Evolutionary conservation across 2,888 invertebrate genomes (phyloP).

Genomic region (Parascotia fuliginaria): DNA sequence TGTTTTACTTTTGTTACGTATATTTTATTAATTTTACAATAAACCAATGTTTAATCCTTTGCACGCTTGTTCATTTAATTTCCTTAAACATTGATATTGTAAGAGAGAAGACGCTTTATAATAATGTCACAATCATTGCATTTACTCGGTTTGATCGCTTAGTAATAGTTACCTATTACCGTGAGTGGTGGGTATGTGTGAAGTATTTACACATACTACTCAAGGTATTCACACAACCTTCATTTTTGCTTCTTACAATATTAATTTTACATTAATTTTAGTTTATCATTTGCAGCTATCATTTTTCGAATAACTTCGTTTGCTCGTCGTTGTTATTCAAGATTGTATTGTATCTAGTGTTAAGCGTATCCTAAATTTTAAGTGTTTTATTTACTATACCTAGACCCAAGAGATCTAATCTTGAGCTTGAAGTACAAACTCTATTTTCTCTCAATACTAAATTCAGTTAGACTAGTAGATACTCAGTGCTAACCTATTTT

Average conservation of each 20-base stretch:
- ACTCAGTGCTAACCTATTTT: too few species aligned
- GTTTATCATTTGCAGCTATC: background rate
- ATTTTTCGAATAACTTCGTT: too few species aligned
- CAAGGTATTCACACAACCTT: background rate
- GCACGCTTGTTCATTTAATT: constrained; percentile 40
- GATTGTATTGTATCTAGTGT: background rate
- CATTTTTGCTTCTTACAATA: background rate
- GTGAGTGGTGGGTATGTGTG: too few species aligned
- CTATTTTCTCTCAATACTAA: background rate
- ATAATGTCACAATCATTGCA: too few species aligned
- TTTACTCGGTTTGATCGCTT: too few species aligned
- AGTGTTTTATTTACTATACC: too few species aligned
- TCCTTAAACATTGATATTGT: background rate
- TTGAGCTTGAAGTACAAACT: background rate
- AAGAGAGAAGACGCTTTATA: background rate
- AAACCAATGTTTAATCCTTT: constrained; percentile 68
- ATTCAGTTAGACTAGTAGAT: constrained; percentile 27
- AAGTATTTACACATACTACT: background rate
- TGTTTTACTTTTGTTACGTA: constrained; percentile 57
- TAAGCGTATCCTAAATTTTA: background rate
- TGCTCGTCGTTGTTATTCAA: background rate
- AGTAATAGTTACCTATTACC: background rate
- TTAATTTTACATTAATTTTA: background rate
- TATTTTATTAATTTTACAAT: constrained; percentile 58
- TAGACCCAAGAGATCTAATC: background rate